Conservation (phyloP, 2,888 invertebrate species). For the Himalopsyche tibetana region DNA sequence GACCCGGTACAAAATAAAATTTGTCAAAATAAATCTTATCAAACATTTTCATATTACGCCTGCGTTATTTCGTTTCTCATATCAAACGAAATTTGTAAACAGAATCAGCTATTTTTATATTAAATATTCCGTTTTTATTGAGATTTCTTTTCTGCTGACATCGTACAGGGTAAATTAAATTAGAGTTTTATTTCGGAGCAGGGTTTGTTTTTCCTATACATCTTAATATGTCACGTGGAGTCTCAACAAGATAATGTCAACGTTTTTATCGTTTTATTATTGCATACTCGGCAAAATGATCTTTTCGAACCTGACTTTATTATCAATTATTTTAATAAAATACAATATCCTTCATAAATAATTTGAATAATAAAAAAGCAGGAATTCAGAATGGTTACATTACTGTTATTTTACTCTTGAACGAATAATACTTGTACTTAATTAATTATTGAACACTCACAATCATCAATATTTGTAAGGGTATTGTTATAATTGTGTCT, state of each 20-base stretch:
- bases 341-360: no score
- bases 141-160: conserved; percentile 43
- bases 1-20: no score
- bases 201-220: conserved; percentile 43
- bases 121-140: conserved; percentile 43
- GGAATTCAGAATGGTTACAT: no score
- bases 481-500: no score
- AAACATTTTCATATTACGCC: no score
- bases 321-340: no score
- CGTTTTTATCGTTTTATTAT: conserved; percentile 29
- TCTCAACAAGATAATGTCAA: conserved; percentile 15
- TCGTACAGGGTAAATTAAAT: conserved; percentile 42
- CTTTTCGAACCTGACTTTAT: conserved; percentile 6
- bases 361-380: no score
- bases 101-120: conserved; percentile 41
- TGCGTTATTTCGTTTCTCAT: conserved; percentile 6
- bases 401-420: no score
- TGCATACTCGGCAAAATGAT: conserved; percentile 7
- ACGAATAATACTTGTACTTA: no score
- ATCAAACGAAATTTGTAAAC: conserved; percentile 36
- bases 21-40: no score
- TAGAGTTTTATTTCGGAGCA: conserved; percentile 35
- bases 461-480: no score
- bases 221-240: conserved; percentile 42
- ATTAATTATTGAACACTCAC: no score